A percentile compares a stretch with the other conserved stretches of the same genome.
Conservation (phyloP, 2,888 invertebrate species). For the Drosophila robusta region DNA sequence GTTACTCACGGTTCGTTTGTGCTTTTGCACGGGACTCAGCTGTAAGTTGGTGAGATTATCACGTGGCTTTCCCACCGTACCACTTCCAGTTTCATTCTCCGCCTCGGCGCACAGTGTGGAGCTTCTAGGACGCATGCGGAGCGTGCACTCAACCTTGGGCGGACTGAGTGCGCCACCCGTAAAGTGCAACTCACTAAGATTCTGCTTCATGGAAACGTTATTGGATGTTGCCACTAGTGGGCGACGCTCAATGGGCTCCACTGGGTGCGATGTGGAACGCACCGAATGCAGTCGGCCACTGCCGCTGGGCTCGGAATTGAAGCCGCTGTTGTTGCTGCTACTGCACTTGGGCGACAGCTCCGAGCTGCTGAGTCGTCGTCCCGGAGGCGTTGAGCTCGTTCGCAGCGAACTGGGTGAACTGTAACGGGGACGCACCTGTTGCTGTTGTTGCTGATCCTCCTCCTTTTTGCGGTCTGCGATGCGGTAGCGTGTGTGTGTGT, state of each 20-base stretch:
- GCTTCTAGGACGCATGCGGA: constrained; percentile 77
- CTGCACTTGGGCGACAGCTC: constrained; percentile 67
- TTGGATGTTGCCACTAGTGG: constrained; percentile 74
- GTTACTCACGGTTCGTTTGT: constrained; percentile 74
- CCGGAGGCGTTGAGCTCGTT: constrained; percentile 40
- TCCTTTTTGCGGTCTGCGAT: constrained; percentile 83
- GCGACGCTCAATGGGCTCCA: constrained; percentile 41
- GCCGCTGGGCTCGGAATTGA: constrained; percentile 57
- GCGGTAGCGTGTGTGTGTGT: constrained; percentile 14
- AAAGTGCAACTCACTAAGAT: constrained; percentile 82
- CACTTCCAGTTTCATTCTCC: constrained; percentile 12
- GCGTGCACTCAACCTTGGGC: constrained; percentile 75
- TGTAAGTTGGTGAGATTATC: constrained; percentile 66
- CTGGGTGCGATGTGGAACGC: constrained; percentile 57
- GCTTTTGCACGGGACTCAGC: constrained; percentile 81
- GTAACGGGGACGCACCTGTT: constrained; percentile 65
- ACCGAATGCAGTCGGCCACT: constrained; percentile 2
- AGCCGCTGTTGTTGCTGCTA: constrained; percentile 41
- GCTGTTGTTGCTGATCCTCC: constrained; percentile 71
- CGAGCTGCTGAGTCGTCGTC: constrained; percentile 57
- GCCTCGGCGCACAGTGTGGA: constrained; percentile 79
- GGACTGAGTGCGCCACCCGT: constrained; percentile 69
- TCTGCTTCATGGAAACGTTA: constrained; percentile 83
- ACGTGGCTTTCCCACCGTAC: constrained; percentile 21
- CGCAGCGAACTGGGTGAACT: constrained; percentile 74